A percentile compares a stretch with the other conserved stretches of the same genome.
Conservation (phyloP, 1,140 invertebrate genomes). For the Achatina immaculata region DNA sequence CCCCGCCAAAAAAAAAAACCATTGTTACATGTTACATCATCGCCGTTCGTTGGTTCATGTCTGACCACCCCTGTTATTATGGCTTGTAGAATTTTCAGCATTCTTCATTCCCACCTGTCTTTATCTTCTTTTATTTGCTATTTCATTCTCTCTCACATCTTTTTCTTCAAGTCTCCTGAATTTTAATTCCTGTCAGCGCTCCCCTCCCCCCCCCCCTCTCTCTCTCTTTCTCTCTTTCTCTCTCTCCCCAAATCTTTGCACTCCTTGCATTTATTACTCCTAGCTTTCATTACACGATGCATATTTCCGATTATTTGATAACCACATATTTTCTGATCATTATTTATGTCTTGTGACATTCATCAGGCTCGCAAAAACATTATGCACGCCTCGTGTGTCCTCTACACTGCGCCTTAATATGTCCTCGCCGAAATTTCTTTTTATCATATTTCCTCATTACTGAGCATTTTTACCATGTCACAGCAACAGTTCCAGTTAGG, state of each 20-base stretch:
- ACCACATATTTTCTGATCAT: not conserved
- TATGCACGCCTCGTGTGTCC: no score
- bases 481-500: no score
- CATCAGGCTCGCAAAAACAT: not conserved
- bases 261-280: not conserved
- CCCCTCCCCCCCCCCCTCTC: not conserved
- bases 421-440: no score
- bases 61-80: no score
- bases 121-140: not conserved
- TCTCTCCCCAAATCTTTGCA: not conserved
- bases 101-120: not conserved
- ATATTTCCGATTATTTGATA: not conserved
- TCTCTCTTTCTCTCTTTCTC: conserved; percentile 1
- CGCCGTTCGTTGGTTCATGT: no score
- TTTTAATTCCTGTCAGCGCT: not conserved
- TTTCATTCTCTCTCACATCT: not conserved
- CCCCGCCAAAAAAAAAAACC: no score
- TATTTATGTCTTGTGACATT: not conserved
- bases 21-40: no score
- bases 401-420: no score
- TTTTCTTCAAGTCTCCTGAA: not conserved
- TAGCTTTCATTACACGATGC: not conserved
- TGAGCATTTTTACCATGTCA: no score
- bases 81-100: no score
- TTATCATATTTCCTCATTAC: no score